These are phyloP conservation scores for Platyrinchus mystaceus DNA, from an alignment of 2,797 vertebrate genomes.

Conservation along the genomic window DNA sequence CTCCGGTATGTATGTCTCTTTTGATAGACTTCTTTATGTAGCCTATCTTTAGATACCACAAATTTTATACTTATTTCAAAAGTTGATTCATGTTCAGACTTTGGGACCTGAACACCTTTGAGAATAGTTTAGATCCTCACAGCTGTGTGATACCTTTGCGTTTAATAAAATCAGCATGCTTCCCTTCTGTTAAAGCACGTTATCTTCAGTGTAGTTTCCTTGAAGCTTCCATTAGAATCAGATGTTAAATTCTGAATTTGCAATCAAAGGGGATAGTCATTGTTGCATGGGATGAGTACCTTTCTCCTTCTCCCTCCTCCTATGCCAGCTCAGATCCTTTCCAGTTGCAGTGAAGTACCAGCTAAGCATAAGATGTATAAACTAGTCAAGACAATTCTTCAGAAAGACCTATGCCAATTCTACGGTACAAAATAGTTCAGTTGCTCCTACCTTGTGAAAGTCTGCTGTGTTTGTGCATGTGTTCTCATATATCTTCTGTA, in stretches of 20 bases:
- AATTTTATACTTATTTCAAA: background rate
- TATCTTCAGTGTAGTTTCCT: background rate
- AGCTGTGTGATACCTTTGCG: background rate
- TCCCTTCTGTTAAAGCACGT: background rate
- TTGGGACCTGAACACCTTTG: background rate
- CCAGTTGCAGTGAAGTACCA: background rate
- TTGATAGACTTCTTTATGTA: background rate
- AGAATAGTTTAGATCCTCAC: background rate
- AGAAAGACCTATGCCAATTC: background rate
- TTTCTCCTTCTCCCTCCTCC: background rate
- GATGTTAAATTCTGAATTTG: background rate
- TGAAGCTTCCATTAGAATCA: background rate
- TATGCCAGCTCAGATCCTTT: constrained; percentile 19
- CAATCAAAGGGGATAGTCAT: background rate
- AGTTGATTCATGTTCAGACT: background rate
- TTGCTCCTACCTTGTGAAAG: background rate
- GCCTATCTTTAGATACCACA: background rate
- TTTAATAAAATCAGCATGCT: background rate
- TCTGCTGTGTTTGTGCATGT: background rate
- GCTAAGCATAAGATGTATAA: constrained; percentile 4
- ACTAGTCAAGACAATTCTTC: background rate
- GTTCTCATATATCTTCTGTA: background rate
- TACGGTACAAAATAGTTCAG: background rate
- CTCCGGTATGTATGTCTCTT: background rate
- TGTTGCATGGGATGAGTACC: background rate